Evolutionary conservation across 2,888 invertebrate species (phyloP).

Genomic region (Punctoribates punctum): DNA sequence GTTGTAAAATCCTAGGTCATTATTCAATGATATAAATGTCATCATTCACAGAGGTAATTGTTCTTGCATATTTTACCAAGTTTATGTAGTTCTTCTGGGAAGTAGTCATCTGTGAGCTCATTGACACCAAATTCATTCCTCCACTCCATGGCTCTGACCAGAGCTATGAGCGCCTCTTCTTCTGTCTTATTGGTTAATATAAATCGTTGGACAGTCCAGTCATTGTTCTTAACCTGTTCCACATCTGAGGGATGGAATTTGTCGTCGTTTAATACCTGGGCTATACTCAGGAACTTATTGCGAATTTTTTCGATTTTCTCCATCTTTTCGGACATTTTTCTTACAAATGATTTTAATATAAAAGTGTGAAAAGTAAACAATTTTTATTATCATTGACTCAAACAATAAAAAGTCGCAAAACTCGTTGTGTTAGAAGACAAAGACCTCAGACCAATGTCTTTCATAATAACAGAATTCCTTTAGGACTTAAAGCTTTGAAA

Average conservation of each 20-base stretch:
- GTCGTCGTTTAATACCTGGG: neutral
- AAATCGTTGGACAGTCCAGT: constrained; percentile 20
- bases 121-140: constrained; percentile 33
- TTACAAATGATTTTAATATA: no score
- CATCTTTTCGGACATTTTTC: neutral
- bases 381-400: no score
- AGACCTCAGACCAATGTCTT: no score
- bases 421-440: no score
- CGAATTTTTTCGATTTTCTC: neutral
- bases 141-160: constrained; percentile 33
- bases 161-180: neutral
- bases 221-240: neutral
- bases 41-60: no score
- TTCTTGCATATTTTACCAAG: neutral
- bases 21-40: neutral
- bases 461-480: no score
- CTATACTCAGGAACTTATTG: neutral
- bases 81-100: constrained; percentile 24
- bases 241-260: constrained; percentile 18
- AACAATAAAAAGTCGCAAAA: no score
- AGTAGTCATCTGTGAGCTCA: neutral
- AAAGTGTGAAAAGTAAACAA: no score
- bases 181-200: neutral
- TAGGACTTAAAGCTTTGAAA: no score
- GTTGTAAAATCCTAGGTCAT: no score